These are phyloP conservation scores for Manacus vitellinus DNA, from an alignment of 2,113 vertebrate genomes.

Conservation along the genomic window DNA sequence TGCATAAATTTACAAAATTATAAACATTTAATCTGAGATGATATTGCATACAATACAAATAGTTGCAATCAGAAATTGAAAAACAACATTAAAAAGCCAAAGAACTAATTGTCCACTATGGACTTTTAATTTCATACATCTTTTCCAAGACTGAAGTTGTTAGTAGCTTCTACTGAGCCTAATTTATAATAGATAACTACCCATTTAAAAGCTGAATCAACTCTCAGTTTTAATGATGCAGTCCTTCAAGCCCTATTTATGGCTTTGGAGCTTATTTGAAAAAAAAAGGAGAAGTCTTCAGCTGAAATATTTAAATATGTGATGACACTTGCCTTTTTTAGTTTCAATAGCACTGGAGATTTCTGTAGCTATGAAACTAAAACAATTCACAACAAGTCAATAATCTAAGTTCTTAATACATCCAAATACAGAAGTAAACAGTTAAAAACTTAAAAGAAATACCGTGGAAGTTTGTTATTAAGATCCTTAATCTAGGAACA, in stretches of 20 bases:
- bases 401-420: background rate
- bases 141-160: background rate
- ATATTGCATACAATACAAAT: background rate
- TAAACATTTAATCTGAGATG: background rate
- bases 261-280: background rate
- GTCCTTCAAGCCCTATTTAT: background rate
- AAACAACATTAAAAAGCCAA: background rate
- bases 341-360: background rate
- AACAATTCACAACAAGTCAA: background rate
- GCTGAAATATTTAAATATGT: background rate
- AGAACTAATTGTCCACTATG: background rate
- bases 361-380: background rate
- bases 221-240: background rate
- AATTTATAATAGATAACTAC: background rate
- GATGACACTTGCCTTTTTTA: background rate
- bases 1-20: background rate
- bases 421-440: background rate
- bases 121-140: background rate
- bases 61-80: background rate
- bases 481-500: slow-evolving; percentile 1
- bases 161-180: background rate
- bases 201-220: background rate
- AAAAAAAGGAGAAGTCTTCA: background rate
- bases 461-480: background rate
- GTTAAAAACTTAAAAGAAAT: slow-evolving; percentile 1